Conservation (phyloP, 1,140 invertebrate species). For the Leptopilina clavipes region DNA sequence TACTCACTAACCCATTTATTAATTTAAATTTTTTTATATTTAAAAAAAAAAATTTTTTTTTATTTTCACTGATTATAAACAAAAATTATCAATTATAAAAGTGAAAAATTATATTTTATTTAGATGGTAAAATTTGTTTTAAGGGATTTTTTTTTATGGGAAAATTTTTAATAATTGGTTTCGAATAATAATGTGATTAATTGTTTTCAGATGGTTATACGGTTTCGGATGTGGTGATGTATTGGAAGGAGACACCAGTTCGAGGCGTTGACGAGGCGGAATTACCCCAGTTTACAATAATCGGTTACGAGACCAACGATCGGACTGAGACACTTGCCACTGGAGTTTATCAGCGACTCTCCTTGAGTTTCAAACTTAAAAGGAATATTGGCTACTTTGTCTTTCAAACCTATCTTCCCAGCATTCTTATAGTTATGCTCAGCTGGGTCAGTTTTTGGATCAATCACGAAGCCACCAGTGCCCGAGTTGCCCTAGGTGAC, state of each 20-base stretch:
- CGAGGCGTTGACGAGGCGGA: conserved; percentile 95
- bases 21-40: not conserved
- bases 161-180: no score
- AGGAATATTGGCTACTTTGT: conserved; percentile 89
- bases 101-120: no score
- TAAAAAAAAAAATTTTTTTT: no score
- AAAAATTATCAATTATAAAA: no score
- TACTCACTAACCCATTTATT: conserved; percentile 2
- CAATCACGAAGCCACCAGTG: conserved; percentile 88
- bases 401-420: conserved; percentile 89
- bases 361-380: conserved; percentile 85
- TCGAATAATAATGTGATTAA: no score
- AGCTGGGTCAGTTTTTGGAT: conserved; percentile 95
- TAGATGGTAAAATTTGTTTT: no score
- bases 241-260: conserved; percentile 93
- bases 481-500: conserved; percentile 85
- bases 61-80: no score
- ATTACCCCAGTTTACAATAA: conserved; percentile 96
- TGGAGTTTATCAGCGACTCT: conserved; percentile 94
- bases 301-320: conserved; percentile 94
- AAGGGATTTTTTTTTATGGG: no score
- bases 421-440: conserved; percentile 88
- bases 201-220: conserved; percentile 98
- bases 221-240: conserved; percentile 97
- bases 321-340: conserved; percentile 92